A percentile compares a stretch with the other conserved stretches of the same genome.
phyloP scores from a whole-genome alignment of 2,113 vertebrate genomes.

The Sminthopsis crassicaudata region DNA sequence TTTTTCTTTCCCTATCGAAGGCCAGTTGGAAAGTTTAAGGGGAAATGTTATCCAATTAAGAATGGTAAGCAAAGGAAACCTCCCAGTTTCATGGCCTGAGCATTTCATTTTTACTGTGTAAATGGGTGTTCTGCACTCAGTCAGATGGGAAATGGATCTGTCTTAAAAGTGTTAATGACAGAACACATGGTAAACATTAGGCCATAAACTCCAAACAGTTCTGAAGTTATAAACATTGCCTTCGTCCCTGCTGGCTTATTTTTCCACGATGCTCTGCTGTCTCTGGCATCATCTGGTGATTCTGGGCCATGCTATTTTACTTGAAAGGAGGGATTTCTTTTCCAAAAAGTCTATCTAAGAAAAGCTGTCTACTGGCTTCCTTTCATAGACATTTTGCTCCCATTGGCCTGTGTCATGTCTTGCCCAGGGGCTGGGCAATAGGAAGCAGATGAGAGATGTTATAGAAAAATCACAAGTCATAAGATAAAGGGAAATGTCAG shows the following conservation, averaged over 20 bases:
- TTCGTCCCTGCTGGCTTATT: conserved; percentile 70
- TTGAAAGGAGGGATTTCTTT: conserved; percentile 70
- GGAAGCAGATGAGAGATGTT: background rate
- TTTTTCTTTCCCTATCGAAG: conserved; percentile 46
- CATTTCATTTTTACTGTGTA: conserved; percentile 53
- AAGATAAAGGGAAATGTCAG: conserved; percentile 27
- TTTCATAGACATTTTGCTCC: conserved; percentile 43
- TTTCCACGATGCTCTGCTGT: conserved; percentile 76
- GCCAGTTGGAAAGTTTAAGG: conserved; percentile 47
- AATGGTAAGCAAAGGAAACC: conserved; percentile 51
- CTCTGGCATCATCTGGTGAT: conserved; percentile 55
- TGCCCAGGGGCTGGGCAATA: conserved; percentile 21
- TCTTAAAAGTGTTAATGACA: conserved; percentile 77
- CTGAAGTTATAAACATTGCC: conserved; percentile 79
- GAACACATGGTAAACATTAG: conserved; percentile 80
- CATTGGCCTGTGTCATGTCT: conserved; percentile 37
- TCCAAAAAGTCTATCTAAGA: conserved; percentile 68
- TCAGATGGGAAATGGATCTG: conserved; percentile 54
- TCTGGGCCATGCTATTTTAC: conserved; percentile 70
- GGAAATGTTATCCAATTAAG: conserved; percentile 27
- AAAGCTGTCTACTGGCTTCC: conserved; percentile 63
- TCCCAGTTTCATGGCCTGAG: conserved; percentile 69
- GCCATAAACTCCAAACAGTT: conserved; percentile 74
- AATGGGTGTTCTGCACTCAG: conserved; percentile 65
- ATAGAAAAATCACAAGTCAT: conserved; percentile 23